Base-by-base conservation (phyloP, 2,797 vertebrate species). In the Ctenochaetus hawaiiensis region DNA sequence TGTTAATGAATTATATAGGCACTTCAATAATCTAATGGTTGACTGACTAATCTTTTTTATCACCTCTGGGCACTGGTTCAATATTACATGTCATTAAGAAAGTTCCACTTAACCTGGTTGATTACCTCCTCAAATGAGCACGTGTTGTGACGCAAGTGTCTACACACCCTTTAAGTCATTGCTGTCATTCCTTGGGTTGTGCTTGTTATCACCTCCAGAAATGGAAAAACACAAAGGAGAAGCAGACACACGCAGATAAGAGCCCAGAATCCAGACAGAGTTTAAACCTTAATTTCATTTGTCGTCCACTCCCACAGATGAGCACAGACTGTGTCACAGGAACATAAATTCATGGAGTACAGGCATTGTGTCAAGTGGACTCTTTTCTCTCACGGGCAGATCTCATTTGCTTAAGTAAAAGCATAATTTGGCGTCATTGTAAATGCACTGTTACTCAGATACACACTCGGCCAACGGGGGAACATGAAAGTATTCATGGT, bases 131-230 rank as follows among this genome's bases (percentile, higher is more conserved):
- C 45, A 75, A 75, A 74, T 68, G 65, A 69, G 22, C 53, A 6
- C 11, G 63, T 2, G 54, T 48, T 44, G 60, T 90, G 90, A 90
- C 77, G 70, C 69, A 83, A 67, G 75, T 71, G 34, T 59, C 41
- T 58, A 77, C 88, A 89, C 90, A 80, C 85, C 90, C 77, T 81
- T 26, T 8, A 11, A 57, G 1, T 14, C 14, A 60, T 18, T 49
- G 54, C 62, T 67, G 62, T 81, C 62, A 58, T 62, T 43, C 17
- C 43, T 16, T 34, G 41, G 52, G 10, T 63, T 71, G 5, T 53
- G 17, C 20, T 45, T n/a, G 4, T 75, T 73, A 66, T 82, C 56
- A 43, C 63, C 22, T 67, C 1, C 5, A 23, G 45, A 66, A 54
- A 71, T 16, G 62, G n/a, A 26, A 48, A 39, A 30, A 17, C 14